phyloP scores from a whole-genome alignment of 2,113 vertebrate genomes.

The Vimba vimba region DNA sequence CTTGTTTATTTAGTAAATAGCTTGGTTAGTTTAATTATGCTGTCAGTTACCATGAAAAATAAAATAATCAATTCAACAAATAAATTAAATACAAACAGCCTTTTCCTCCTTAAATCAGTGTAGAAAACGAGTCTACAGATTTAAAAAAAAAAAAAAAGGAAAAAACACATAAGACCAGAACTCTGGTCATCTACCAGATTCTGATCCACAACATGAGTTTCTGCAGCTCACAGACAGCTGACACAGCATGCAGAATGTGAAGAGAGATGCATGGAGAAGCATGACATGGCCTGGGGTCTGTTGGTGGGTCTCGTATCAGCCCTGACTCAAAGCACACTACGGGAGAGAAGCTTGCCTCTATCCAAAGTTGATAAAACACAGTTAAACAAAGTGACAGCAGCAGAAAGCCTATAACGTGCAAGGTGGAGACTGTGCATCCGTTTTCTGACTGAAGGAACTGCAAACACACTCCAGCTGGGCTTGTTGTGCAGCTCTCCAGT shows the following conservation, averaged over 20 bases:
- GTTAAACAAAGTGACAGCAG: constrained; percentile 6
- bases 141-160: neutral
- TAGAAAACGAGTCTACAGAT: neutral
- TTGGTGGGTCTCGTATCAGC: neutral
- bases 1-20: neutral
- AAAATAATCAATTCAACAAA: neutral
- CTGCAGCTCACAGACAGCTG: neutral
- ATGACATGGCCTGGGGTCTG: neutral
- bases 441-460: constrained; percentile 21
- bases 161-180: neutral
- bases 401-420: neutral
- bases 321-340: neutral
- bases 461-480: neutral
- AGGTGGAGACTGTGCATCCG: neutral
- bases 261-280: neutral
- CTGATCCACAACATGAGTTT: neutral
- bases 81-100: neutral
- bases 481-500: constrained; percentile 34
- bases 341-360: neutral
- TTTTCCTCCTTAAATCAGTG: neutral
- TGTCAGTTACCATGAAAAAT: neutral
- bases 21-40: neutral
- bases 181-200: neutral
- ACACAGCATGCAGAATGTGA: neutral
- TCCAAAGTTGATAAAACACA: constrained; percentile 15